These are phyloP conservation scores for Allacma fusca DNA, from an alignment of 2,888 invertebrate species.

Conservation along the genomic window DNA sequence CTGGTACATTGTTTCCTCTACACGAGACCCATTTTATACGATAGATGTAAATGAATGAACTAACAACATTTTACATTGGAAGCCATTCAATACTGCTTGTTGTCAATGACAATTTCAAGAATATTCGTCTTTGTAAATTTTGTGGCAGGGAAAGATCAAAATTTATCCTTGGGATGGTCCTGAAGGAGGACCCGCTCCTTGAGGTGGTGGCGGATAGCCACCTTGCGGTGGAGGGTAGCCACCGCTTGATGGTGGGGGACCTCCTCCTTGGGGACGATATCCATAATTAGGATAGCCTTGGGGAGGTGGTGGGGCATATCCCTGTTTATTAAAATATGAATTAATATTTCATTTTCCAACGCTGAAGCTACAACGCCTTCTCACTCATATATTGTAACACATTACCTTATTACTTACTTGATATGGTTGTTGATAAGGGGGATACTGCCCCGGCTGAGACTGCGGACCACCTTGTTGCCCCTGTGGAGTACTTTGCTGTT, in stretches of 20 bases:
- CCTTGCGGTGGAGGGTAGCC: slow-evolving; percentile 37
- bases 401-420: slow-evolving; percentile 45
- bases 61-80: not conserved
- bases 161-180: slow-evolving; percentile 43
- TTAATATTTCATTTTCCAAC: not conserved
- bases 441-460: slow-evolving; percentile 57
- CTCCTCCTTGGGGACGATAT: slow-evolving; percentile 43
- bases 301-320: slow-evolving; percentile 55
- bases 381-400: too few relatives aligned
- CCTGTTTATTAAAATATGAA: slow-evolving; percentile 41
- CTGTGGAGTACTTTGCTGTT: slow-evolving; percentile 61
- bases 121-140: slow-evolving; percentile 19
- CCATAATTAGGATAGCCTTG: slow-evolving; percentile 53
- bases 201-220: slow-evolving; percentile 42
- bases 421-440: slow-evolving; percentile 68
- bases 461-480: slow-evolving; percentile 58
- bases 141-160: slow-evolving; percentile 5
- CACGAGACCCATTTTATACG: not conserved
- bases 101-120: slow-evolving; percentile 16
- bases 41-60: not conserved
- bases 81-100: slow-evolving; percentile 23
- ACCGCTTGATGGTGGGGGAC: slow-evolving; percentile 37
- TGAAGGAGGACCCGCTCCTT: slow-evolving; percentile 48
- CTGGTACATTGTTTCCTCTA: not conserved
- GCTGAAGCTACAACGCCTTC: too few relatives aligned